Evolutionary conservation across 1,140 invertebrate genomes (phyloP), one percentile per base, ranked within the genome.

Genomic region (Ceratoteleas bidentatus): DNA sequence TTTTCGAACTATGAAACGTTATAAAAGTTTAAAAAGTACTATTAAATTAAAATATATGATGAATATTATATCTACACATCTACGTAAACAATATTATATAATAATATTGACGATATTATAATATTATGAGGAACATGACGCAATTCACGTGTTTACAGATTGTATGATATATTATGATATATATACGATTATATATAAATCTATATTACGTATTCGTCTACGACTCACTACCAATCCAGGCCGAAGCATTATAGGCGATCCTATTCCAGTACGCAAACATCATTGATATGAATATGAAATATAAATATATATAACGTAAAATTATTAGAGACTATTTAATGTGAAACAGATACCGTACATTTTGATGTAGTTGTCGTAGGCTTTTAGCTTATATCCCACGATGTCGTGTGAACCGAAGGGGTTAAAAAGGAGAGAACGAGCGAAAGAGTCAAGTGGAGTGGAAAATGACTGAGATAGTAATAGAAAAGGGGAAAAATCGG

Each of bases 1-100:
- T 91, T 92, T 91, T 92, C 91, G 89, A 91, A 90, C 90, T 91
- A 92, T 92, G 90, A 91, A 91, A 91, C 90, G 90, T 92, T 92
- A 90, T 90, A 91, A 91, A 91, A 91, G 90, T 91, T 91, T 91
- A 91, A 91, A 84, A 90, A 90, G 88, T 91, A 90, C 88, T 90
- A 90, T 90, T 87, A 90, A 90, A 90, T 89, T 87, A 87, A 88
- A 90, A 89, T 89, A 86, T 83, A 89, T 86, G 79, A 85, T 85
- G 73, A 85, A 81, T 84, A 84, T 80, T 84, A 85, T 80, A 87
- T 85, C 81, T 86, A 86, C 84, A 86, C 84, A 87, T 86, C 87
- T 89, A 88, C 86, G 88, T 88, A 86, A 81, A 89, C 84, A 83
- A 88, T 88, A 87, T 88, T 84, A 85, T 86, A 86, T 77, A 70